phyloP scores from a whole-genome alignment of 2,888 invertebrate species.

The Tachina lurida region DNA sequence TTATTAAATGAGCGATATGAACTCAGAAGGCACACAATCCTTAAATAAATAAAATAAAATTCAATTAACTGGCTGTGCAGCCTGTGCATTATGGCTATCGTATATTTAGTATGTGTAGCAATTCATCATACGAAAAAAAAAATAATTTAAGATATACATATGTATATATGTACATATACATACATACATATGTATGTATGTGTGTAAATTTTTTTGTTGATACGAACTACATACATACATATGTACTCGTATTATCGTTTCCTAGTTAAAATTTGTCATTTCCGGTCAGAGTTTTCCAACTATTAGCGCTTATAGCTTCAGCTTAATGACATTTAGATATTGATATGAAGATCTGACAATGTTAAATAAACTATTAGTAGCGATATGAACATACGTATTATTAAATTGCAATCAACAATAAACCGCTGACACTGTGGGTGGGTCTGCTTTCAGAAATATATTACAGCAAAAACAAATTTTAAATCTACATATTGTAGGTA shows the following conservation, averaged over 20 bases:
- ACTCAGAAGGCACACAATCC: no score
- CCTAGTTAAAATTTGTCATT: slow-evolving; percentile 62
- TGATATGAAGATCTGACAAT: slow-evolving; percentile 18
- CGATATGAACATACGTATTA: slow-evolving; percentile 49
- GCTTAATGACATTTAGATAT: slow-evolving; percentile 1
- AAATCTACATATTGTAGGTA: slow-evolving; percentile 31
- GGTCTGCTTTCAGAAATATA: neutral
- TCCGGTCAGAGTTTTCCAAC: slow-evolving; percentile 13
- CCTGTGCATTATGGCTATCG: no score
- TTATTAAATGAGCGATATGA: no score
- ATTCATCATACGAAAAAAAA: no score
- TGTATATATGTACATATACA: no score
- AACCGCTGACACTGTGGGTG: slow-evolving; percentile 14
- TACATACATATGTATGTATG: no score
- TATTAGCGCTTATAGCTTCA: neutral
- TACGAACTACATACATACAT: neutral
- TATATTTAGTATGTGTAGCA: no score
- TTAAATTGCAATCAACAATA: slow-evolving; percentile 39
- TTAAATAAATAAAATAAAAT: no score
- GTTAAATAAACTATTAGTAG: slow-evolving; percentile 41
- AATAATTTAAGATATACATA: no score
- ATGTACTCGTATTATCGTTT: slow-evolving; percentile 43
- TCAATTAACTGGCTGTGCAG: no score
- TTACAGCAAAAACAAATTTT: no score
- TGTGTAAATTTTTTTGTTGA: no score